Evolutionary conservation across 2,888 invertebrate genomes (phyloP).

Genomic region (Tenthredo notha): DNA sequence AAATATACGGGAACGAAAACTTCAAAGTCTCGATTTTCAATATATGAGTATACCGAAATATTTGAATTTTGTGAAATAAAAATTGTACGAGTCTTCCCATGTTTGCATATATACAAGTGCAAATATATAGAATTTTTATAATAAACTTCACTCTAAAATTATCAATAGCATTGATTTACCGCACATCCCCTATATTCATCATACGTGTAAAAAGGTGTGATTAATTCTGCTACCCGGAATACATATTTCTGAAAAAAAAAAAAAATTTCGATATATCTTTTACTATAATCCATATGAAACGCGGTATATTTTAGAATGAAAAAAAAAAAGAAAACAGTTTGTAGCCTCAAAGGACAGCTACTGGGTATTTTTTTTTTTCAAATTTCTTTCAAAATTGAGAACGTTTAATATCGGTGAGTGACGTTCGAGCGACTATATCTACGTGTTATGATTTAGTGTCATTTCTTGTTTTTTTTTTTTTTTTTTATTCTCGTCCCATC

Average conservation of each 20-base stretch:
- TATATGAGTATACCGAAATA: constrained; percentile 5
- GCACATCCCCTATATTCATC: background rate
- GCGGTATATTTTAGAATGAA: background rate
- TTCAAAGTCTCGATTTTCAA: constrained; percentile 40
- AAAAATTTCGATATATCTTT: background rate
- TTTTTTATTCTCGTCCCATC: background rate
- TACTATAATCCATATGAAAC: background rate
- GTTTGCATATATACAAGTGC: background rate
- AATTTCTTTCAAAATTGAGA: background rate
- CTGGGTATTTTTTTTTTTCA: background rate
- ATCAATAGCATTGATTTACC: background rate
- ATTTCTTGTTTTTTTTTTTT: too few relatives aligned
- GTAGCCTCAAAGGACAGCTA: too few relatives aligned
- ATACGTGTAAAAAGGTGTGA: background rate
- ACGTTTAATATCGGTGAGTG: background rate
- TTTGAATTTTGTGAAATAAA: constrained; percentile 32
- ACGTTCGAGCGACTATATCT: too few relatives aligned
- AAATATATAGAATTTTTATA: too few relatives aligned
- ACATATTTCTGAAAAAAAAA: background rate
- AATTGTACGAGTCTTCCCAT: background rate
- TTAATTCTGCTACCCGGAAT: background rate
- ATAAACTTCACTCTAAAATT: background rate
- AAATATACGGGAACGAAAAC: constrained; percentile 24
- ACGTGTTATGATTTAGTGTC: background rate
- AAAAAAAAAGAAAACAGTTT: background rate